These are phyloP conservation scores for Nipponacmea schrenckii DNA, from an alignment of 2,888 invertebrate genomes.

Conservation along the genomic window DNA sequence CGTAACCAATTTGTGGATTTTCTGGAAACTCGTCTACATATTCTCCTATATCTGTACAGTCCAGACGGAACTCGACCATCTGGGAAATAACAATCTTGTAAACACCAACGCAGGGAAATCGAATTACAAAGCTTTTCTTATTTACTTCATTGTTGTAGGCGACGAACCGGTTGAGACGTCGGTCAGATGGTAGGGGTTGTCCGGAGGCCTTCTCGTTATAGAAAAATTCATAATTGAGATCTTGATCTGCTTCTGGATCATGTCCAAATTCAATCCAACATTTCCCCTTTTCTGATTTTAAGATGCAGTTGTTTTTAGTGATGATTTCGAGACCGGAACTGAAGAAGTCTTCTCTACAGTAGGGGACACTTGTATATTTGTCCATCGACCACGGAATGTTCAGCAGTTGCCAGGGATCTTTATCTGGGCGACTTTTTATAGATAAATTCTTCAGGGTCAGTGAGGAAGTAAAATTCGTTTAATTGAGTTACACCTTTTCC, in stretches of 20 bases:
- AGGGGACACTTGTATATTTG: too few relatives aligned
- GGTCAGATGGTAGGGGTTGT: constrained; percentile 5
- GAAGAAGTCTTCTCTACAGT: too few relatives aligned
- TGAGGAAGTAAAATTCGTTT: constrained; percentile 13
- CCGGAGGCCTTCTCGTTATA: constrained; percentile 19
- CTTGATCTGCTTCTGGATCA: constrained; percentile 12
- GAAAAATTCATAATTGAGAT: constrained; percentile 21
- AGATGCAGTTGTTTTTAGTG: neutral
- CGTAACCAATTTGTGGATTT: constrained; percentile 47
- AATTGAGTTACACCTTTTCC: neutral
- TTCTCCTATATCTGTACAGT: constrained; percentile 38
- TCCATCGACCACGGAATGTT: too few relatives aligned
- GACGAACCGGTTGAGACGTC: constrained; percentile 24
- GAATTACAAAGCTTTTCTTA: constrained; percentile 21
- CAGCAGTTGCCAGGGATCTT: neutral
- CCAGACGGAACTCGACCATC: constrained; percentile 51
- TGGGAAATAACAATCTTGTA: constrained; percentile 37
- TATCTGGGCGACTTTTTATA: too few relatives aligned
- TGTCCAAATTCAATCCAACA: constrained; percentile 25
- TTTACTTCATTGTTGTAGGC: constrained; percentile 8
- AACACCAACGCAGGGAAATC: constrained; percentile 46
- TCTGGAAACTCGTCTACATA: constrained; percentile 46
- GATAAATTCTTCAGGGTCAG: too few relatives aligned
- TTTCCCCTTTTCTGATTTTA: neutral
- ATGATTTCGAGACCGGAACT: neutral